A percentile compares a stretch with the other conserved stretches of the same genome.
These are phyloP conservation scores for Oceanodroma tethys DNA, from an alignment of 2,113 vertebrate species.

Conservation along the genomic window DNA sequence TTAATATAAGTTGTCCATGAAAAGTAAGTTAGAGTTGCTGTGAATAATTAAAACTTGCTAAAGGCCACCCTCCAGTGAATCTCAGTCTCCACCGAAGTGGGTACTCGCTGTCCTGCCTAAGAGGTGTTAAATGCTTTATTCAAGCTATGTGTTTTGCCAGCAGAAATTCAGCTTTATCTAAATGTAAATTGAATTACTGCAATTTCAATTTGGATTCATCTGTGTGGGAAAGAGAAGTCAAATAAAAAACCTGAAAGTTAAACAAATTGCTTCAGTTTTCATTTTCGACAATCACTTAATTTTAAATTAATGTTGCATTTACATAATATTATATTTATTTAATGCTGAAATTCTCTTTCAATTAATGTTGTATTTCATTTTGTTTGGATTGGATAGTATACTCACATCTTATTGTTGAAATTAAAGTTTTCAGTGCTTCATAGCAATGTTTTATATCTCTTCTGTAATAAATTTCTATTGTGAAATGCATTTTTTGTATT, in stretches of 20 bases:
- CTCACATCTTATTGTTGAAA: neutral
- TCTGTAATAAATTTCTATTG: neutral
- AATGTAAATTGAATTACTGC: neutral
- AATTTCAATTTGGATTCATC: neutral
- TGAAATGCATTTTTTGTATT: neutral
- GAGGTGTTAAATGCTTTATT: neutral
- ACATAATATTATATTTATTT: neutral
- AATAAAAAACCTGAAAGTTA: neutral
- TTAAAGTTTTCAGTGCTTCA: neutral
- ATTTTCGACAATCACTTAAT: neutral
- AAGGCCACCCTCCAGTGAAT: fast-evolving
- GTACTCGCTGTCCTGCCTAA: neutral
- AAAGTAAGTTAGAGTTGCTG: neutral
- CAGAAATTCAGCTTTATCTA: neutral
- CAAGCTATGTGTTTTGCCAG: neutral
- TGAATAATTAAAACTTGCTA: neutral
- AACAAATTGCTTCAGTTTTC: neutral
- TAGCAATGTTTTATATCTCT: neutral
- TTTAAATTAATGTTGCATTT: neutral
- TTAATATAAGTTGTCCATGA: neutral
- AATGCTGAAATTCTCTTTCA: neutral
- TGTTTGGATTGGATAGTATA: neutral
- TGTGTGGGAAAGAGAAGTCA: neutral
- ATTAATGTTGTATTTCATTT: neutral
- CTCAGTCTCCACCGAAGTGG: neutral